Conservation (phyloP, 2,888 invertebrate genomes). For the Caenorhabditis doughertyi region DNA sequence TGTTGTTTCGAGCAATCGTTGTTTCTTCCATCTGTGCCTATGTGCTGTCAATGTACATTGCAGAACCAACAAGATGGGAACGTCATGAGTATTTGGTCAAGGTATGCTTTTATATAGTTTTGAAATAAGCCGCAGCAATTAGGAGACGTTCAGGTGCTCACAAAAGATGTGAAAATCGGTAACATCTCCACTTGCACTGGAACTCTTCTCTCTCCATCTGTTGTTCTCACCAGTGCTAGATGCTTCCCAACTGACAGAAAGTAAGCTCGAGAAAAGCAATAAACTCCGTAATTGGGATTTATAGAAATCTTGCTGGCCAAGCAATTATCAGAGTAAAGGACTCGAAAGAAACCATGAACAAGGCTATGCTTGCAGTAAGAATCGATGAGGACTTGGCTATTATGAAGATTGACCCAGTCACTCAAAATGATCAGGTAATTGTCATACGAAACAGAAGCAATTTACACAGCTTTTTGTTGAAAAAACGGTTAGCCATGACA, state of each 20-base stretch:
- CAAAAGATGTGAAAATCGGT: conserved; percentile 25
- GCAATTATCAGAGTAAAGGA: conserved; percentile 38
- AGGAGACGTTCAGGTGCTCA: conserved; percentile 35
- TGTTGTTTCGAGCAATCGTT: conserved; percentile 27
- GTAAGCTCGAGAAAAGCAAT: neutral
- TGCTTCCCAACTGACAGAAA: conserved; percentile 46
- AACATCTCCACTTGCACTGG: conserved; percentile 58
- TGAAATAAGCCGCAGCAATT: neutral
- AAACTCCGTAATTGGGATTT: neutral
- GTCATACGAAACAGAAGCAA: neutral
- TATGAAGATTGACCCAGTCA: conserved; percentile 55
- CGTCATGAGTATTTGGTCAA: conserved; percentile 62
- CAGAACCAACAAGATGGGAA: conserved; percentile 46
- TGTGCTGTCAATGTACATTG: conserved; percentile 38
- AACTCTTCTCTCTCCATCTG: conserved; percentile 57
- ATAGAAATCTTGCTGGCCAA: conserved; percentile 29
- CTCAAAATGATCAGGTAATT: conserved; percentile 13
- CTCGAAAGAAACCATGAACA: conserved; percentile 18
- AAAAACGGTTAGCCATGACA: neutral
- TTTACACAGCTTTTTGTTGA: neutral
- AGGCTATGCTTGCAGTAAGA: conserved; percentile 51
- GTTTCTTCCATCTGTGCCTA: conserved; percentile 12
- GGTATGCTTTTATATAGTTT: conserved; percentile 12
- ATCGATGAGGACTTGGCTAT: conserved; percentile 50
- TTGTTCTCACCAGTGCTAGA: conserved; percentile 56